These are phyloP conservation scores for Eriocheir sinensis DNA, from an alignment of 1,140 invertebrate genomes.

Conservation along the genomic window DNA sequence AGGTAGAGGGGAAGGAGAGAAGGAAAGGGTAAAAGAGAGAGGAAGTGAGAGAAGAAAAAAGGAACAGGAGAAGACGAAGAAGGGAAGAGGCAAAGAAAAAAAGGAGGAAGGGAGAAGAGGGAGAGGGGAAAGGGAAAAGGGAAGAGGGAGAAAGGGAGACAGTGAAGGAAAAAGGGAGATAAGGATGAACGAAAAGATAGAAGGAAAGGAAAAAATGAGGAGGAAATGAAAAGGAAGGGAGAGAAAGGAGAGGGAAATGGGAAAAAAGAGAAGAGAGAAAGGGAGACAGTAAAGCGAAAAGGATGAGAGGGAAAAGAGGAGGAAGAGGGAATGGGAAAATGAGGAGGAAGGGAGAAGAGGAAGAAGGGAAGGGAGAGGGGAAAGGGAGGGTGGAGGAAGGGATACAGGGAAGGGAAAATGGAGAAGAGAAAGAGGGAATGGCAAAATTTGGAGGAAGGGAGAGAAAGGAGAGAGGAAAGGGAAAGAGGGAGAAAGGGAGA, in stretches of 20 bases:
- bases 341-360: not conserved
- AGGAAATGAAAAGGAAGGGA: not conserved
- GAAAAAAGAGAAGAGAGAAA: not conserved
- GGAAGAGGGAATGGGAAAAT: not conserved
- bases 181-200: too few species aligned
- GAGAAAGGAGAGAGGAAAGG: not conserved
- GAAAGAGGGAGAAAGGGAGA: not conserved
- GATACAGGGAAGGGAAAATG: not conserved
- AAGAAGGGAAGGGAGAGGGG: not conserved
- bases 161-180: not conserved
- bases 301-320: not conserved
- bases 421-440: not conserved
- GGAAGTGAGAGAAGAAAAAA: too few species aligned
- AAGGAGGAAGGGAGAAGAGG: not conserved
- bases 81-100: not conserved
- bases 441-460: not conserved
- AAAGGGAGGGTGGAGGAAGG: not conserved
- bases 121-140: not conserved
- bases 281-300: not conserved
- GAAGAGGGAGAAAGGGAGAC: not conserved
- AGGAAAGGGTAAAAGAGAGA: too few species aligned
- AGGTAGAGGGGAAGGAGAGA: too few species aligned
- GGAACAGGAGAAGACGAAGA: too few species aligned
- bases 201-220: not conserved
- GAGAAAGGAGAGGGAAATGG: not conserved